These are phyloP conservation scores for Sardinella longiceps DNA, from an alignment of 2,797 vertebrate genomes.

Conservation along the genomic window DNA sequence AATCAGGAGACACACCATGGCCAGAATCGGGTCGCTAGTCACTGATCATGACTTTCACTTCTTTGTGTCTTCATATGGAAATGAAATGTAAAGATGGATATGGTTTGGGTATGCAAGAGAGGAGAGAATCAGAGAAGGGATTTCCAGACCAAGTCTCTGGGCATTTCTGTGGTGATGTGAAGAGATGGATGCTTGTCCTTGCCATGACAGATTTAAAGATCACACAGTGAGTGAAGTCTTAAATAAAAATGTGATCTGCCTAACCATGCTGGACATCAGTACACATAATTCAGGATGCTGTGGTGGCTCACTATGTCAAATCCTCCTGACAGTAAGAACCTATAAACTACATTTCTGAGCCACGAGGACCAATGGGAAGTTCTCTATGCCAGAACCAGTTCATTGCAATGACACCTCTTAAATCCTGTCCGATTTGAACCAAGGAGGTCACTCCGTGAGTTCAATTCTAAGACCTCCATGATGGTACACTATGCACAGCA, in stretches of 20 bases:
- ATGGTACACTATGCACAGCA: background rate
- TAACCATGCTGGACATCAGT: no score
- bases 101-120: background rate
- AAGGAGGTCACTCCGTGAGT: background rate
- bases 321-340: background rate
- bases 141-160: background rate
- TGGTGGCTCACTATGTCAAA: background rate
- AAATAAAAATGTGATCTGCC: no score
- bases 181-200: background rate
- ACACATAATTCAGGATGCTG: no score
- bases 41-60: background rate
- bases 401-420: background rate
- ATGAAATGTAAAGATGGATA: background rate
- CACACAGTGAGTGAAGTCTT: no score
- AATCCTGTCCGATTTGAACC: background rate
- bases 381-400: background rate
- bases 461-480: background rate
- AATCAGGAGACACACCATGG: background rate
- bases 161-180: background rate
- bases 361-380: background rate
- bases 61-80: background rate
- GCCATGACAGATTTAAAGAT: background rate
- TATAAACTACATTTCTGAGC: background rate
- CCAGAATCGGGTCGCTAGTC: background rate
- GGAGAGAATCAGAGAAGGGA: background rate